Evolutionary conservation across 2,113 vertebrate species (phyloP), one percentile per base, ranked within the genome.

Genomic region (Climacteris rufus): DNA sequence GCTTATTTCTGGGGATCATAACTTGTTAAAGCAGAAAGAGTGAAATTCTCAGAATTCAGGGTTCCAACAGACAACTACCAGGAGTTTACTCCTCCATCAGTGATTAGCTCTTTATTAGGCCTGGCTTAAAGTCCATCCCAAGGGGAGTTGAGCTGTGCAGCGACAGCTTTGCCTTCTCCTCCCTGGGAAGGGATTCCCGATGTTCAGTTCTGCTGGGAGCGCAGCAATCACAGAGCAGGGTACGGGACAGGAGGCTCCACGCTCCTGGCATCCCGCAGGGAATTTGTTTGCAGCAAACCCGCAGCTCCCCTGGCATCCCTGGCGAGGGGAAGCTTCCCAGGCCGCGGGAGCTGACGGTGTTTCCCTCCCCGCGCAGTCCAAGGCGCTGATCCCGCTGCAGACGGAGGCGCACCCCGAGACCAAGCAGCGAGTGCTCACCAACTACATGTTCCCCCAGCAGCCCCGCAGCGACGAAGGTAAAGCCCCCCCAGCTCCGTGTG

Each of bases 401-500:
- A 99, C 99, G 9, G 99, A 99, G 97, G 99, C 99, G 50, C 99
- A 99, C 81, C 99, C 99, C 64, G 99, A 99, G 97, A 99, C 99
- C 96, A 99, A 99, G 98, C 99, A 99, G 98, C 98, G 99, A 79
- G 99, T 99, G 25, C 97, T 99, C 96, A 99, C 99, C 93, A 99
- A 99, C 98, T 99, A 99, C 97, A 99, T 99, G 99, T 99, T 99
- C 97, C 99, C 99, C 45, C 99, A 99, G 98, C 99, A 99, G 83
- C 99, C 99, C 21, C 98, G 99, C 59, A 98, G 99, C 5, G 99
- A 99, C 52, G 99, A 99, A 98, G 99, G 99, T 99, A n/a, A n/a
- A n/a, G n/a, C n/a, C n/a, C n/a, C n/a, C n/a, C n/a, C n/a, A n/a
- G n/a, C n/a, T n/a, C n/a, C n/a, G n/a, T n/a, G n/a, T n/a, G n/a